A percentile compares a stretch with the other conserved stretches of the same genome.
These are phyloP conservation scores for Anas bahamensis DNA, from an alignment of 2,797 vertebrate genomes.

Conservation along the genomic window DNA sequence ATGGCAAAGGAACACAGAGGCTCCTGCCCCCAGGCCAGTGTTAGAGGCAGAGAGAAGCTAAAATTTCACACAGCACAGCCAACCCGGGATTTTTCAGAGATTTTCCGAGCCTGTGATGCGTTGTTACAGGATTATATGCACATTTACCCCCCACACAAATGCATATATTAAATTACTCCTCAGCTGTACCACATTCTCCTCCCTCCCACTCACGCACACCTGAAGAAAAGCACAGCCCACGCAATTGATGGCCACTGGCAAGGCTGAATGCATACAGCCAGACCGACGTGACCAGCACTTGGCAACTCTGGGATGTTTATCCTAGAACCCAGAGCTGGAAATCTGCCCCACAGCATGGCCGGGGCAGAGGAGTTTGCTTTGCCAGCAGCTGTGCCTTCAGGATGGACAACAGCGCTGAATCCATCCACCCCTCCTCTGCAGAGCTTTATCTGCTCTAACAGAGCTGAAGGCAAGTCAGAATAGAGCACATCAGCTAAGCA, in stretches of 20 bases:
- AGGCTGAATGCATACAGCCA: not conserved
- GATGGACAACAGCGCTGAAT: not conserved
- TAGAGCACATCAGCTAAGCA: not conserved
- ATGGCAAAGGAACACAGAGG: not conserved
- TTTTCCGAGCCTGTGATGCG: not conserved
- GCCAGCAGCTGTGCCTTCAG: not conserved
- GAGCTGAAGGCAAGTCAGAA: constrained; percentile 17
- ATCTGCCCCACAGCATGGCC: not conserved
- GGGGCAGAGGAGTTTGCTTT: not conserved
- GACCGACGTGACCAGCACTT: not conserved
- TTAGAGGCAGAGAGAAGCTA: not conserved
- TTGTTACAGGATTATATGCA: not conserved
- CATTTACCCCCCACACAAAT: not conserved
- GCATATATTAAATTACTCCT: constrained; percentile 6
- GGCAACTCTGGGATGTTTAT: not conserved
- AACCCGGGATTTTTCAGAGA: not conserved
- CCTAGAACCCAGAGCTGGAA: not conserved
- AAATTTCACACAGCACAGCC: not conserved
- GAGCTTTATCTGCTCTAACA: constrained; percentile 19
- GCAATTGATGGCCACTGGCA: not conserved
- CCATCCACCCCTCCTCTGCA: not conserved
- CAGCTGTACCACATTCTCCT: not conserved
- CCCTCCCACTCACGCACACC: not conserved
- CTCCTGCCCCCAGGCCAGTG: not conserved
- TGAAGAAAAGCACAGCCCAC: constrained; percentile 8